phyloP scores from a whole-genome alignment of 2,888 invertebrate genomes.

The Bugula neritina region DNA sequence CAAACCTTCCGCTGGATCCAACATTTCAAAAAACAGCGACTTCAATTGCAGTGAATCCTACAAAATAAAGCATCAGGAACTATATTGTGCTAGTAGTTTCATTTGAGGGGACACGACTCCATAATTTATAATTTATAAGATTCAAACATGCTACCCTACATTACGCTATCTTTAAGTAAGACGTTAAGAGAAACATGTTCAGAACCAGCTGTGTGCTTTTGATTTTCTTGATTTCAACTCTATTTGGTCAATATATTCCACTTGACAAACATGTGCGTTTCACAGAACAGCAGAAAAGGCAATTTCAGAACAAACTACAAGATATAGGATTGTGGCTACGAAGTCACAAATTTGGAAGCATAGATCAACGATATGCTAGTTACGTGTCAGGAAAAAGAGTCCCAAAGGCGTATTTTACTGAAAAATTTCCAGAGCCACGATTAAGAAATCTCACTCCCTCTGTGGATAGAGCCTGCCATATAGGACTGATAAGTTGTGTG shows the following conservation, averaged over 20 bases:
- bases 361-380: background rate
- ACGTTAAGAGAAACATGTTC: too few species aligned
- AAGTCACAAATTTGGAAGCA: background rate
- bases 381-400: background rate
- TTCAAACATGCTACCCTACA: too few species aligned
- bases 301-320: too few species aligned
- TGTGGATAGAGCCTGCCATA: background rate
- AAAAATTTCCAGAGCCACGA: slow-evolving; percentile 12
- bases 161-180: too few species aligned
- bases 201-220: too few species aligned
- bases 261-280: too few species aligned
- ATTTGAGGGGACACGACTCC: too few species aligned
- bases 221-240: too few species aligned
- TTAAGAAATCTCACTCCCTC: background rate
- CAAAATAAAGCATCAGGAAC: background rate
- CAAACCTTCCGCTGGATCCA: slow-evolving; percentile 59
- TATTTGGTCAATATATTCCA: too few species aligned
- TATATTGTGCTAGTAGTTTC: too few species aligned
- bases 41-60: slow-evolving; percentile 58
- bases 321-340: background rate
- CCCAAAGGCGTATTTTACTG: background rate
- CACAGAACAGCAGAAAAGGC: too few species aligned
- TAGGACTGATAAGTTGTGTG: background rate
- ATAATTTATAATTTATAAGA: too few species aligned
- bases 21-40: slow-evolving; percentile 62